Conservation (phyloP, 1,140 invertebrate genomes). For the Reticulitermes speratus region DNA sequence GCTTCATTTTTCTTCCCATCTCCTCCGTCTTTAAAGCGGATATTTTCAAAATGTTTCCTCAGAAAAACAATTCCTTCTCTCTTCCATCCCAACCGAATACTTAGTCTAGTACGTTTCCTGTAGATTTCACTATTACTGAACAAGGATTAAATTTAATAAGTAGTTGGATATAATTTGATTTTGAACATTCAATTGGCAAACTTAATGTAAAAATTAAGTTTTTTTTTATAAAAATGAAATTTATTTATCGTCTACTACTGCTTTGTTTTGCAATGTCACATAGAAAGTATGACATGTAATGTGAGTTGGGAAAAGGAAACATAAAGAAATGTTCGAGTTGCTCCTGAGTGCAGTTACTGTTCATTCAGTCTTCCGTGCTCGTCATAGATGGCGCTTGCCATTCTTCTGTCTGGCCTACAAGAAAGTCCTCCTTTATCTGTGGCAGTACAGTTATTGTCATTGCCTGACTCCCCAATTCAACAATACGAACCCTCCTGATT, state of each 20-base stretch:
- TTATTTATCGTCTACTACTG: background rate
- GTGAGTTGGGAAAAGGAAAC: background rate
- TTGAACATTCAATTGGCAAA: background rate
- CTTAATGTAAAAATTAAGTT: background rate
- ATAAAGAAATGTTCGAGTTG: background rate
- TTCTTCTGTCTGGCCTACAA: background rate
- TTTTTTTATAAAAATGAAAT: too few species aligned
- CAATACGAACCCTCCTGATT: constrained; percentile 13
- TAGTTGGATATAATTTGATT: background rate
- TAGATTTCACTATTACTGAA: too few species aligned
- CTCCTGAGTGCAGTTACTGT: background rate
- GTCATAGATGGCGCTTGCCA: background rate
- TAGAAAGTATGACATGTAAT: background rate
- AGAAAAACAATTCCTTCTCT: too few species aligned
- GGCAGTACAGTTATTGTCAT: constrained; percentile 14
- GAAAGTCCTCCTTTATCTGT: constrained; percentile 2
- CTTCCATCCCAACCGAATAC: too few species aligned
- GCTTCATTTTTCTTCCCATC: too few species aligned
- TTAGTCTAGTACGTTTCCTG: too few species aligned
- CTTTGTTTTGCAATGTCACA: background rate
- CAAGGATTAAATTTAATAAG: too few species aligned
- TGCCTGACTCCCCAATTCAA: constrained; percentile 30
- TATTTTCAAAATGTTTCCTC: too few species aligned
- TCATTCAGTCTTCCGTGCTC: background rate
- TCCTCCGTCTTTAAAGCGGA: too few species aligned